A percentile compares a stretch with the other conserved stretches of the same genome.
Evolutionary conservation across 2,888 invertebrate genomes (phyloP).

Genomic region (Acanthopleura granulata): DNA sequence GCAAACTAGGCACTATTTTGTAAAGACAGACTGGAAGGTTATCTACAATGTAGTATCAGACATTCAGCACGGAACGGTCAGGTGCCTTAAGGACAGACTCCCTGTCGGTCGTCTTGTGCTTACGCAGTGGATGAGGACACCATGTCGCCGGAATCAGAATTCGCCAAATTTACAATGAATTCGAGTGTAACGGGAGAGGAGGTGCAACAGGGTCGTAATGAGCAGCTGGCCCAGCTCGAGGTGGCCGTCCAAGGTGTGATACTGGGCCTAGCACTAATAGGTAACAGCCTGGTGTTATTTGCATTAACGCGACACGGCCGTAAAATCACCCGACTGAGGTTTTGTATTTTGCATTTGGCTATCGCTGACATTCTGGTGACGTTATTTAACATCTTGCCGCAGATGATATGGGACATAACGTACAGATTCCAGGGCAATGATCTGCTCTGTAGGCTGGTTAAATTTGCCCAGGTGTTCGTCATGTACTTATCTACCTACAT

Average conservation of each 20-base stretch:
- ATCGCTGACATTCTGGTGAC: slow-evolving; percentile 79
- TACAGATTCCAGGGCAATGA: slow-evolving; percentile 41
- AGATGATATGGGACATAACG: slow-evolving; percentile 43
- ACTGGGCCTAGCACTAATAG: slow-evolving; percentile 36
- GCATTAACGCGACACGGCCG: slow-evolving; percentile 54
- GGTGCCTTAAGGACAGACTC: too few species aligned
- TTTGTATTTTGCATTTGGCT: slow-evolving; percentile 78
- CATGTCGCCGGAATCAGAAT: too few species aligned
- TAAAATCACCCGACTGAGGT: slow-evolving; percentile 77
- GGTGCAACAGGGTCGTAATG: neutral
- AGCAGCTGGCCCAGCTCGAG: slow-evolving; percentile 23
- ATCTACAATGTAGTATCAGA: too few species aligned
- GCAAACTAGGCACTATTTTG: too few species aligned
- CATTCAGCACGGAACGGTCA: too few species aligned
- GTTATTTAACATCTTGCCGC: slow-evolving; percentile 76
- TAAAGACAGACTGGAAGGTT: too few species aligned
- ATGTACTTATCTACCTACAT: slow-evolving; percentile 50
- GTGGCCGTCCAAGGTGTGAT: slow-evolving; percentile 37
- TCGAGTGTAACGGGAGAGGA: too few species aligned
- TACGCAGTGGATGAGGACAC: too few species aligned
- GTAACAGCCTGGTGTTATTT: slow-evolving; percentile 39
- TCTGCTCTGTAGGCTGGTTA: slow-evolving; percentile 71
- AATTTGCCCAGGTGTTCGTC: slow-evolving; percentile 73
- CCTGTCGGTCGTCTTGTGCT: too few species aligned
- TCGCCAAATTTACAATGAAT: too few species aligned